Evolutionary conservation across 2,113 vertebrate species (phyloP).

Genomic region (Podiceps cristatus): DNA sequence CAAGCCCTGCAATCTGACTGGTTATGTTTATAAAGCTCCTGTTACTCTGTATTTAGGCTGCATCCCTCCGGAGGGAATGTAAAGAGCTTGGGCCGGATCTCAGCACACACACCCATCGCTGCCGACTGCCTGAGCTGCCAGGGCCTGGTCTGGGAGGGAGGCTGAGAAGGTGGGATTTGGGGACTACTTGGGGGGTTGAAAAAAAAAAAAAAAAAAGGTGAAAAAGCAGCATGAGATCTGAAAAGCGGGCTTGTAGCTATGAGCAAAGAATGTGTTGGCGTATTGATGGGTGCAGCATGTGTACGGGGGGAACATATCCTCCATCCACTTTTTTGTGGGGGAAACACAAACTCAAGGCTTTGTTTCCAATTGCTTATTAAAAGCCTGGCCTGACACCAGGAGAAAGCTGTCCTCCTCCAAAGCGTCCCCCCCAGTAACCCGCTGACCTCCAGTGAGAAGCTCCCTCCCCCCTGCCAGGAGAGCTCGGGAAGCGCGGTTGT

Average conservation of each 20-base stretch:
- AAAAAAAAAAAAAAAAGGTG: neutral
- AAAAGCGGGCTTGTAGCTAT: neutral
- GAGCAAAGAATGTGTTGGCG: rapidly evolving
- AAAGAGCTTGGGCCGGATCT: neutral
- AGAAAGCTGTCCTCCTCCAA: neutral
- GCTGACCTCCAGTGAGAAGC: neutral
- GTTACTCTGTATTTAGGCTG: neutral
- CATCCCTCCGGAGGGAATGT: neutral
- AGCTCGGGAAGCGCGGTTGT: neutral
- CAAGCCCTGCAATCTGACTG: neutral
- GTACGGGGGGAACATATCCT: neutral
- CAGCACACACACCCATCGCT: neutral
- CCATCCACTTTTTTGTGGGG: neutral
- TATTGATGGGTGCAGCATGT: rapidly evolving
- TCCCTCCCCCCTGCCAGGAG: neutral
- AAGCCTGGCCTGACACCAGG: neutral
- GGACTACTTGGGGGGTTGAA: too few relatives aligned
- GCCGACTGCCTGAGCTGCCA: neutral
- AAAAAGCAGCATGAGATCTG: neutral
- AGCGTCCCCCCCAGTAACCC: neutral
- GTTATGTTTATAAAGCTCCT: neutral
- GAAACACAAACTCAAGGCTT: neutral
- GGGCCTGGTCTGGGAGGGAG: neutral
- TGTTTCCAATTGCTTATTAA: neutral
- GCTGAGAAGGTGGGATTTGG: neutral